These are phyloP conservation scores for Mionectes macconnelli DNA, from an alignment of 2,113 vertebrate species.

Conservation along the genomic window DNA sequence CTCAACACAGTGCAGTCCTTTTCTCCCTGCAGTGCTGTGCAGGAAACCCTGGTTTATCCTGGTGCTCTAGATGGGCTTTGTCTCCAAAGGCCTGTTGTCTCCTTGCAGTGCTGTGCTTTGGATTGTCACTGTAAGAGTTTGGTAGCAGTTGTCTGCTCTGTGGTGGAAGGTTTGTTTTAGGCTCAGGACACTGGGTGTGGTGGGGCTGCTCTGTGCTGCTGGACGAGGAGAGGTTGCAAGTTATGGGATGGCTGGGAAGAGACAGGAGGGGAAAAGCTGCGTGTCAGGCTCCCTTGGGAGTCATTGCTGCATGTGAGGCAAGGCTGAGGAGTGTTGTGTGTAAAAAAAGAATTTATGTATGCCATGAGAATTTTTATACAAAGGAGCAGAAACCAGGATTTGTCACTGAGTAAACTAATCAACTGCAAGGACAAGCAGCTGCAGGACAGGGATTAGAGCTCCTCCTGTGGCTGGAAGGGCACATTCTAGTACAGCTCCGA, in stretches of 20 bases:
- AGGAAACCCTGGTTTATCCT: background rate
- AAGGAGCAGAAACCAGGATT: background rate
- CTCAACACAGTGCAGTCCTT: background rate
- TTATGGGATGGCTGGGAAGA: background rate
- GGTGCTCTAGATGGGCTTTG: background rate
- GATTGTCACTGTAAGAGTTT: no score
- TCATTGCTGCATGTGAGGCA: background rate
- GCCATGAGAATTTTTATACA: background rate
- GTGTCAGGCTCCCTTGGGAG: rapidly evolving
- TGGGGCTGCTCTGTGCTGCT: background rate
- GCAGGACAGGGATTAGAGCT: background rate
- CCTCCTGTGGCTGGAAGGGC: background rate
- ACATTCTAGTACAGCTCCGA: background rate
- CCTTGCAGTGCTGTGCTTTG: background rate
- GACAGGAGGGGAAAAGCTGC: background rate
- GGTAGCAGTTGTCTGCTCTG: background rate
- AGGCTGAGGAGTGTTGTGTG: background rate
- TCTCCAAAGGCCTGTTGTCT: background rate
- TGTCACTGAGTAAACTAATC: background rate
- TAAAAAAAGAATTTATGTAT: background rate
- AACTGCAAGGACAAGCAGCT: background rate
- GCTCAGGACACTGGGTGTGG: background rate
- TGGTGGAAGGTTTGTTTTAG: background rate
- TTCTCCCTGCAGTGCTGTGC: background rate
- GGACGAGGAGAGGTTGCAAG: background rate